A percentile compares a stretch with the other conserved stretches of the same genome.
Conservation (phyloP, 2,113 vertebrate species). For the Rhinoderma darwinii region DNA sequence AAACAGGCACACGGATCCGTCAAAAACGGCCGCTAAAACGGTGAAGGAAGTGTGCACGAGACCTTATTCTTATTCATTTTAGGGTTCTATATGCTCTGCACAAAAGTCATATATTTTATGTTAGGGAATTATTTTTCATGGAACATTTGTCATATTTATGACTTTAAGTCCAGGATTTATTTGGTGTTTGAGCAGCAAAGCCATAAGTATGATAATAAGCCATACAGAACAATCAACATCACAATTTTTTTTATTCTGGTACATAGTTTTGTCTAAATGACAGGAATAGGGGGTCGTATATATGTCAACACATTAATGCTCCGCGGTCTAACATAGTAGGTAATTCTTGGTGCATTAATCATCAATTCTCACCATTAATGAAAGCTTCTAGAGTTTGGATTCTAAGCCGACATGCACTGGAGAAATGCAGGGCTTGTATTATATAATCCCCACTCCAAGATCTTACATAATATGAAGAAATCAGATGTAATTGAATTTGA, state of each 20-base stretch:
- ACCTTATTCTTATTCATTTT: background rate
- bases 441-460: conserved; percentile 10
- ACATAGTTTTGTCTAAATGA: background rate
- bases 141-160: background rate
- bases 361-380: background rate
- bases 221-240: background rate
- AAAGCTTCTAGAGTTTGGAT: conserved; percentile 21
- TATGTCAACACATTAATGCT: conserved; percentile 7
- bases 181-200: background rate
- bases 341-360: background rate
- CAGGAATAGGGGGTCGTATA: too few relatives aligned
- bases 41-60: too few relatives aligned
- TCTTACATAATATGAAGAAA: conserved; percentile 32
- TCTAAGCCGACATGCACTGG: background rate
- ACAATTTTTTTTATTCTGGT: background rate
- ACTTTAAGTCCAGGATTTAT: background rate
- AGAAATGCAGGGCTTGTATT: background rate
- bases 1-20: too few relatives aligned
- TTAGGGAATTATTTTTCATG: background rate
- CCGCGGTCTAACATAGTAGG: background rate
- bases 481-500: conserved; percentile 32
- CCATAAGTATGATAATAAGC: background rate
- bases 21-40: too few relatives aligned
- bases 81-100: background rate
- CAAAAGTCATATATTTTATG: background rate